Evolutionary conservation across 2,797 vertebrate genomes (phyloP).

Genomic region (Onychomys arenicola): DNA sequence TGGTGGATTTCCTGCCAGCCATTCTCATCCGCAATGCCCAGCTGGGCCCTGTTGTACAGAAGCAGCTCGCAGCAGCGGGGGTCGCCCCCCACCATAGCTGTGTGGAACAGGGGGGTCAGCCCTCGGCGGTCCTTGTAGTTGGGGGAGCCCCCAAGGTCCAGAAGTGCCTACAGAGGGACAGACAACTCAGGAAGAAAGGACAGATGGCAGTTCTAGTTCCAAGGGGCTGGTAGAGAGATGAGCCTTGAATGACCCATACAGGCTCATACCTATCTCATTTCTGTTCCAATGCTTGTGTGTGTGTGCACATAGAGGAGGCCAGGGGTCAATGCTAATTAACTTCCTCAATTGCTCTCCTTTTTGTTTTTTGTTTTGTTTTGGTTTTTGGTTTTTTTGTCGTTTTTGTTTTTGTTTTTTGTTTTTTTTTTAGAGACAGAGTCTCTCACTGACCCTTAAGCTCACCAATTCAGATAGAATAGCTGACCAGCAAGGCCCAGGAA

Average conservation of each 20-base stretch:
- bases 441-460: background rate
- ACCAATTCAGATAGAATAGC: background rate
- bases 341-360: background rate
- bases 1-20: conserved; percentile 98
- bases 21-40: conserved; percentile 95
- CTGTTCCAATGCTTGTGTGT: background rate
- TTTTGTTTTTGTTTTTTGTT: background rate
- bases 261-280: background rate
- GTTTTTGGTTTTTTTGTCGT: too few species aligned
- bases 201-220: background rate
- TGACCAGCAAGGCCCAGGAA: background rate
- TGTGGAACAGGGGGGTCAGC: conserved; percentile 96
- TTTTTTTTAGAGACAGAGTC: background rate
- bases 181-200: background rate
- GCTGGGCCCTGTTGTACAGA: conserved; percentile 92
- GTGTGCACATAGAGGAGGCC: background rate
- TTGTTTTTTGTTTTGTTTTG: too few species aligned
- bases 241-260: too few species aligned
- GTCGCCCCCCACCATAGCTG: conserved; percentile 96
- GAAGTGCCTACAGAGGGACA: conserved; percentile 81
- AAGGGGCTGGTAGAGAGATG: rapidly evolving
- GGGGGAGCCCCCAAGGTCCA: conserved; percentile 94
- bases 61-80: conserved; percentile 96
- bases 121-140: conserved; percentile 97
- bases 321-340: background rate